Conservation (phyloP, 2,888 invertebrate species). For the Noctuana brunneofusca region DNA sequence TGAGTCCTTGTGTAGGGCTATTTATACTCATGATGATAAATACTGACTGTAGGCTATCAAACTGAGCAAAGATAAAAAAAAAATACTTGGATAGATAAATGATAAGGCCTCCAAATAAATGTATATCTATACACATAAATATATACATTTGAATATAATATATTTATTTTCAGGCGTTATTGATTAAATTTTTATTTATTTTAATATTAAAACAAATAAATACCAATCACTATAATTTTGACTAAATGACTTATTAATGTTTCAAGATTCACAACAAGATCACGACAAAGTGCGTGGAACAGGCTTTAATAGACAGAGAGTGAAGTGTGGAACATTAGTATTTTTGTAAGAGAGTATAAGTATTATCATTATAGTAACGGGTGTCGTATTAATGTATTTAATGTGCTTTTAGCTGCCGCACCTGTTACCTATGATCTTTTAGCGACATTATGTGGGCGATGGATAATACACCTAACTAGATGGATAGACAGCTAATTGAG, state of each 20-base stretch:
- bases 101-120: no score
- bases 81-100: no score
- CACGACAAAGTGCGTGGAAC: conserved; percentile 62
- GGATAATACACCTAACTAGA: no score
- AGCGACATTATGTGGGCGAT: conserved; percentile 7
- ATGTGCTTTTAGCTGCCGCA: conserved; percentile 13
- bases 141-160: no score
- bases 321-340: background rate
- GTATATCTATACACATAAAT: no score
- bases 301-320: conserved; percentile 63
- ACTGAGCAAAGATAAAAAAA: no score
- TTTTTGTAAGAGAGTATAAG: conserved; percentile 15
- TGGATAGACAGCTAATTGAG: background rate
- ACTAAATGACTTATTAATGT: conserved; percentile 35
- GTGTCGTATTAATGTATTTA: background rate
- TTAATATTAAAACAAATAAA: no score
- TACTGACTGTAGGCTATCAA: no score
- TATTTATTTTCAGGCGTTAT: no score
- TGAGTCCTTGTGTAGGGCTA: no score
- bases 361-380: conserved; percentile 1
- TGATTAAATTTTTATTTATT: no score
- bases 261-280: conserved; percentile 44
- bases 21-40: no score
- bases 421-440: background rate
- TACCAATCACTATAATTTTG: background rate